Conservation (phyloP, 2,113 vertebrate species). For the Scomber colias region DNA sequence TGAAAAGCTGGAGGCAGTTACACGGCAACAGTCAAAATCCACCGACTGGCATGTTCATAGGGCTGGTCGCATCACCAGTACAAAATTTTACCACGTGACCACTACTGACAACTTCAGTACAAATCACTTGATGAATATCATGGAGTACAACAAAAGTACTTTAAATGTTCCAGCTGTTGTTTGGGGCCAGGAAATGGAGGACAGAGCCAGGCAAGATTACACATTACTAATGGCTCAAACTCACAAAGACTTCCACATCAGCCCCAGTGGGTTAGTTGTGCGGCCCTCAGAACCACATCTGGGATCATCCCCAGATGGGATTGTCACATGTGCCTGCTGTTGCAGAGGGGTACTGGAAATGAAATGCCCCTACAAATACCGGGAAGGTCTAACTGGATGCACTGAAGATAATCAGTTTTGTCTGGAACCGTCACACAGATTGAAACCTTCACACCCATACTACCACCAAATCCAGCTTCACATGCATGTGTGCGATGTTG, state of each 20-base stretch:
- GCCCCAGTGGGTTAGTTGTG: not conserved
- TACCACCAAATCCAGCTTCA: not conserved
- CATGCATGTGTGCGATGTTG: constrained; percentile 4
- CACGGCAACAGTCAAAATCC: not conserved
- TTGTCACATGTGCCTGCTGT: not conserved
- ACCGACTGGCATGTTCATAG: constrained; percentile 6
- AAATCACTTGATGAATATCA: not conserved
- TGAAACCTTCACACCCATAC: constrained; percentile 3
- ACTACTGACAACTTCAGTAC: not conserved
- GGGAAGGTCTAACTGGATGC: too few relatives aligned
- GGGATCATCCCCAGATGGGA: not conserved
- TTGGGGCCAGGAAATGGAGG: not conserved
- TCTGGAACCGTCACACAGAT: not conserved
- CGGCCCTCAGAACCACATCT: not conserved
- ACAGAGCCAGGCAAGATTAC: not conserved
- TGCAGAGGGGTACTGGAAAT: not conserved
- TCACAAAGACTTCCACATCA: not conserved
- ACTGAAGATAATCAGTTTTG: not conserved
- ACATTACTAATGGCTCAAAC: not conserved
- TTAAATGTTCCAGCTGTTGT: constrained; percentile 17
- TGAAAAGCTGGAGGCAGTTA: not conserved
- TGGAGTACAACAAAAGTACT: constrained; percentile 11
- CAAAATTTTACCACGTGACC: constrained; percentile 15
- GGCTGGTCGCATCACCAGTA: constrained; percentile 5
- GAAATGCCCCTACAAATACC: not conserved